Percentiles rank a stretch among this genome's conserved stretches.
Conservation (phyloP, 2,113 vertebrate genomes). For the Gnathonemus echidnorhynchus region DNA sequence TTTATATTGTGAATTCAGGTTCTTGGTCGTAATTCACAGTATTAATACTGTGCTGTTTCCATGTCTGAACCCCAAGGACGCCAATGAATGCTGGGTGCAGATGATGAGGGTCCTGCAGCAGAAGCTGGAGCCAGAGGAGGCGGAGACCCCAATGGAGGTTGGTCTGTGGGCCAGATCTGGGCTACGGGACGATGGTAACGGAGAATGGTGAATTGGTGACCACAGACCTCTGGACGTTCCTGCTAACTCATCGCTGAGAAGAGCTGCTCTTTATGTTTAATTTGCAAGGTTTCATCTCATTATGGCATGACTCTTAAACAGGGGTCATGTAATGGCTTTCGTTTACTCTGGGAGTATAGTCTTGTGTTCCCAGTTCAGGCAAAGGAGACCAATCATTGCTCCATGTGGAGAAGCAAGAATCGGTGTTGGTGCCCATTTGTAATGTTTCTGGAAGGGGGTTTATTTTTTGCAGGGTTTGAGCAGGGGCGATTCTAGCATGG, state of each 20-base stretch:
- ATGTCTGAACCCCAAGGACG: conserved; percentile 71
- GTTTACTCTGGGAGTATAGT: background rate
- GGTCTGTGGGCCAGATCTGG: background rate
- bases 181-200: background rate
- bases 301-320: background rate
- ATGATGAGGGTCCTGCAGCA: conserved; percentile 96
- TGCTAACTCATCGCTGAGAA: background rate
- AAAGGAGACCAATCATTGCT: background rate
- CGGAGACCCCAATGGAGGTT: conserved; percentile 84
- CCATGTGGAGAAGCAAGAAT: background rate
- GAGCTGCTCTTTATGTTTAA: background rate
- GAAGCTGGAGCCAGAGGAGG: conserved; percentile 83
- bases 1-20: background rate
- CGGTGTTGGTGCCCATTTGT: background rate
- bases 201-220: background rate
- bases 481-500: background rate
- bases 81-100: conserved; percentile 96
- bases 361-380: background rate
- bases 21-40: background rate
- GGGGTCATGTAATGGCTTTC: background rate
- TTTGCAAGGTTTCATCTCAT: background rate
- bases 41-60: background rate
- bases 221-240: background rate
- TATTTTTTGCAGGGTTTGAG: background rate
- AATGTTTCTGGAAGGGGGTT: background rate